Conservation (phyloP, 2,888 invertebrate genomes). For the Phaedon cochleariae region DNA sequence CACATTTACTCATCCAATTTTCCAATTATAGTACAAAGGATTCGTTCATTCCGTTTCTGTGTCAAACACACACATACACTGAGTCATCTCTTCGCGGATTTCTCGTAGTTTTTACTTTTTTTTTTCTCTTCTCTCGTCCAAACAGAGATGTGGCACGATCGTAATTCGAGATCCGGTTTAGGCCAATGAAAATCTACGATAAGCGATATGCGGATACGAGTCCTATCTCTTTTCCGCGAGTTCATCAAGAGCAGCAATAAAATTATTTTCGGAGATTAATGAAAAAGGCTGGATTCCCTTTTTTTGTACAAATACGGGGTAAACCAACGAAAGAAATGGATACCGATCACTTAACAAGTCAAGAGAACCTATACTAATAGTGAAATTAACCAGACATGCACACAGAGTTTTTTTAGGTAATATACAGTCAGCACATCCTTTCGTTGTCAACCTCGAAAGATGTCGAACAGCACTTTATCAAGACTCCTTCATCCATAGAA, state of each 20-base stretch:
- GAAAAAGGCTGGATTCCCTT: too few species aligned
- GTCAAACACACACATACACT: slow-evolving; percentile 14
- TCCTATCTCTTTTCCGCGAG: not conserved
- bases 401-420: too few species aligned
- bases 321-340: too few species aligned
- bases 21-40: slow-evolving; percentile 11
- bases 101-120: slow-evolving; percentile 11
- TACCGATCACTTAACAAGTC: too few species aligned
- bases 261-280: too few species aligned
- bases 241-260: not conserved
- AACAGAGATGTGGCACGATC: slow-evolving; percentile 14
- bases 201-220: not conserved
- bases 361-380: too few species aligned
- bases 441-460: too few species aligned
- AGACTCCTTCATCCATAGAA: too few species aligned
- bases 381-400: too few species aligned
- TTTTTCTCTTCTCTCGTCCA: not conserved
- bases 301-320: too few species aligned
- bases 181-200: slow-evolving; percentile 9
- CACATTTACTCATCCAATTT: not conserved
- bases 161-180: slow-evolving; percentile 13
- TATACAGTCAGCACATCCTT: too few species aligned
- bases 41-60: slow-evolving; percentile 22
- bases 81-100: slow-evolving; percentile 24
- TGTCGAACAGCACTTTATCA: too few species aligned